phyloP scores from a whole-genome alignment of 2,113 vertebrate genomes.

The Condylura cristata region DNA sequence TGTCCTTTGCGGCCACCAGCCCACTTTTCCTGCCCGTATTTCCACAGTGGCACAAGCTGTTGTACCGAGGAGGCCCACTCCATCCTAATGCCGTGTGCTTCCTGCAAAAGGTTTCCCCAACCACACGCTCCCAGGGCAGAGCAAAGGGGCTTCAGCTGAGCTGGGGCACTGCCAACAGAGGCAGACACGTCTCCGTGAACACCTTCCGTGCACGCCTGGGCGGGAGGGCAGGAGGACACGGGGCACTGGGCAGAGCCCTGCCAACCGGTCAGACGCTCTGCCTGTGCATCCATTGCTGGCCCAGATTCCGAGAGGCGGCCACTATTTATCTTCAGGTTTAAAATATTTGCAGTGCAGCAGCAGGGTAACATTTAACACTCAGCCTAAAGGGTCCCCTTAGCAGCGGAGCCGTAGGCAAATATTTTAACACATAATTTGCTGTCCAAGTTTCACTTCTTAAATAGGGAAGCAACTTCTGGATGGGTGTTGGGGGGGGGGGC shows the following conservation, averaged over 20 bases:
- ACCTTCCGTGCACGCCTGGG: background rate
- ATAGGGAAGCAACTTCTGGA: conserved; percentile 1
- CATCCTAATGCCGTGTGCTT: background rate
- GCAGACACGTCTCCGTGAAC: background rate
- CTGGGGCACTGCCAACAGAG: background rate
- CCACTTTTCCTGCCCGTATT: background rate
- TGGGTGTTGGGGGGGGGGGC: background rate
- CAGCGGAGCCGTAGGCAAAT: conserved; percentile 56
- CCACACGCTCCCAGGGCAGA: fast-evolving
- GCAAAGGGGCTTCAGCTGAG: background rate
- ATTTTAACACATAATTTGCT: conserved; percentile 59
- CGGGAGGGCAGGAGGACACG: background rate
- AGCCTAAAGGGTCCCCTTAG: conserved; percentile 74
- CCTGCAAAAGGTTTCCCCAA: background rate
- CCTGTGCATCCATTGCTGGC: background rate
- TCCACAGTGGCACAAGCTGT: background rate
- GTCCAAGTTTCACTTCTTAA: background rate
- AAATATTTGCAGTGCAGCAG: conserved; percentile 10
- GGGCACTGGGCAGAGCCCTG: background rate
- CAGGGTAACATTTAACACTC: conserved; percentile 74
- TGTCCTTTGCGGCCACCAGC: background rate
- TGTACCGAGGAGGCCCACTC: background rate
- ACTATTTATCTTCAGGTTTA: conserved; percentile 30
- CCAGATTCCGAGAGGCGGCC: background rate
- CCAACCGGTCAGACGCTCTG: background rate